These are phyloP conservation scores for Benthosema pterotum DNA, from an alignment of 2,797 vertebrate genomes.

Conservation along the genomic window DNA sequence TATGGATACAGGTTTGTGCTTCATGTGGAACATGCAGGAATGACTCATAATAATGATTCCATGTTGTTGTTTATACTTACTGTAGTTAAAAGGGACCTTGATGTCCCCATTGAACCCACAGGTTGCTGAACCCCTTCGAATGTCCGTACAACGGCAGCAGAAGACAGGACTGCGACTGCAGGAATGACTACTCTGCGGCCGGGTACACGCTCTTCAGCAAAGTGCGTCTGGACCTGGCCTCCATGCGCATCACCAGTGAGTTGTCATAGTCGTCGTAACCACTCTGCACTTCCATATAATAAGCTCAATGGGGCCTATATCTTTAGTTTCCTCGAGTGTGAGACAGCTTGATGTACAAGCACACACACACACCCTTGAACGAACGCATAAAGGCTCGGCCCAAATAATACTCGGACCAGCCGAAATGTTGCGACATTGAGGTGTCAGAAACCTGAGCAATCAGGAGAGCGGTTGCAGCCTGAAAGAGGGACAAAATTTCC, in stretches of 20 bases:
- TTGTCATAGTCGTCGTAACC: constrained; percentile 30
- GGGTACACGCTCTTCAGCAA: constrained; percentile 92
- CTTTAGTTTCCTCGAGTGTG: too few relatives aligned
- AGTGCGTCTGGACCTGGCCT: constrained; percentile 89
- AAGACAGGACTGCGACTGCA: constrained; percentile 88
- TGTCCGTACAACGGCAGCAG: constrained; percentile 95
- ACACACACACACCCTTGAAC: too few relatives aligned
- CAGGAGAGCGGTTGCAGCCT: too few relatives aligned
- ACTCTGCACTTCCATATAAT: too few relatives aligned
- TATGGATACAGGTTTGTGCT: constrained; percentile 88
- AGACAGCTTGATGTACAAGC: too few relatives aligned
- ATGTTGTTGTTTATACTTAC: too few relatives aligned
- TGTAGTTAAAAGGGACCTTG: not conserved
- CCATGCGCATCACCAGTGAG: constrained; percentile 93
- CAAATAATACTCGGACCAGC: too few relatives aligned
- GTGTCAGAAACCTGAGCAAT: too few relatives aligned
- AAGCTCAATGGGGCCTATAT: too few relatives aligned
- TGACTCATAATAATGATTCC: not conserved
- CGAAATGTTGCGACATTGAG: too few relatives aligned
- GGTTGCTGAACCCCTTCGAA: constrained; percentile 92
- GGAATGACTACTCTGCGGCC: constrained; percentile 88
- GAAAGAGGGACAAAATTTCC: too few relatives aligned
- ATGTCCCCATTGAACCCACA: constrained; percentile 47
- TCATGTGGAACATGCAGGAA: not conserved
- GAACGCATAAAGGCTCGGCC: too few relatives aligned